Percentiles rank a stretch among this genome's conserved stretches.
Conservation (phyloP, 2,888 invertebrate genomes). For the Tholera decimalis region DNA sequence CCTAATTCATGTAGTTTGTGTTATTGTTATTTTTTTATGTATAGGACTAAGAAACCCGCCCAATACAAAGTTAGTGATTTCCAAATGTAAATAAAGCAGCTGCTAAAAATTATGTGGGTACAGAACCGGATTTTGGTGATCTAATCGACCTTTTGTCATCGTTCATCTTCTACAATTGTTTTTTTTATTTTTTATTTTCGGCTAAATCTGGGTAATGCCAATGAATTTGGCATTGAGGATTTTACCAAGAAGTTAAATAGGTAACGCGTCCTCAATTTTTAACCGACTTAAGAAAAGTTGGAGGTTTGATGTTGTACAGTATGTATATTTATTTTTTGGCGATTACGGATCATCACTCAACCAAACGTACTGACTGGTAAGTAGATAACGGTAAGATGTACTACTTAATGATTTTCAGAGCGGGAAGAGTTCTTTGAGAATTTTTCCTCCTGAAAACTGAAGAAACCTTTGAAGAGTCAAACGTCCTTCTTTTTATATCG, state of each 20-base stretch:
- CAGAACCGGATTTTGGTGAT: slow-evolving; percentile 21
- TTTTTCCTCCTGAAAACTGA: no score
- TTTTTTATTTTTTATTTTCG: slow-evolving; percentile 24
- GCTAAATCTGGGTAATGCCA: not conserved
- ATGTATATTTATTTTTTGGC: no score
- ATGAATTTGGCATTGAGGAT: not conserved
- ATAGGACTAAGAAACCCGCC: not conserved
- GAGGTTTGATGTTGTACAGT: no score
- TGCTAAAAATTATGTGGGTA: not conserved
- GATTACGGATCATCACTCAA: not conserved
- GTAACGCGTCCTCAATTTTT: not conserved
- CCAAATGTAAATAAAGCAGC: not conserved
- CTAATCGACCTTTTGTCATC: slow-evolving; percentile 30
- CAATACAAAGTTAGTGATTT: not conserved
- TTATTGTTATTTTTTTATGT: no score
- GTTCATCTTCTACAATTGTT: slow-evolving; percentile 4
- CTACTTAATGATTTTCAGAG: no score
- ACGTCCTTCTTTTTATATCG: no score
- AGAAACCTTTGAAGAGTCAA: no score
- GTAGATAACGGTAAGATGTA: no score
- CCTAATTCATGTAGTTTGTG: no score
- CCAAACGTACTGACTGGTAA: no score
- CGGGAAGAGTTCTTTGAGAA: no score
- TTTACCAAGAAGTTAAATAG: not conserved
- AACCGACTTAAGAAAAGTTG: no score